phyloP scores from a whole-genome alignment of 2,888 invertebrate species.

The Acanthopleura granulata region DNA sequence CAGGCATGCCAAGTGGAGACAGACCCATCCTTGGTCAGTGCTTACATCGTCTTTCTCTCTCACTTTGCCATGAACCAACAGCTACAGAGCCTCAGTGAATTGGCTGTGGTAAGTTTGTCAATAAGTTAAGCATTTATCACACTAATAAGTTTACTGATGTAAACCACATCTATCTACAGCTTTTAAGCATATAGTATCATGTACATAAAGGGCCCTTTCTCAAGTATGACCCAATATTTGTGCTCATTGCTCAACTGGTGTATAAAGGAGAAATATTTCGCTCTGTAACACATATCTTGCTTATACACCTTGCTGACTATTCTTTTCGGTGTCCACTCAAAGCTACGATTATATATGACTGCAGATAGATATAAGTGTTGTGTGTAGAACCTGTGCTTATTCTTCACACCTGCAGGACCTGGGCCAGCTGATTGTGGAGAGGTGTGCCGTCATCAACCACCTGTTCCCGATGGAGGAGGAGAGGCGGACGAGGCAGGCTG shows the following conservation, averaged over 20 bases:
- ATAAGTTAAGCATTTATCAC: neutral
- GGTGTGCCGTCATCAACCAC: conserved; percentile 86
- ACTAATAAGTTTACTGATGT: too few species aligned
- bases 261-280: too few species aligned
- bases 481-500: conserved; percentile 33
- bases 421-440: conserved; percentile 90
- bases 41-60: conserved; percentile 88
- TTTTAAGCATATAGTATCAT: too few species aligned
- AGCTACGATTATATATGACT: neutral
- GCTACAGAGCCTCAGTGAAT: conserved; percentile 78
- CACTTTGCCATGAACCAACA: conserved; percentile 78
- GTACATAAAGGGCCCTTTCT: too few species aligned
- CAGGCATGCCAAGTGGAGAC: conserved; percentile 94
- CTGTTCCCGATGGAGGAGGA: conserved; percentile 74
- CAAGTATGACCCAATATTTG: too few species aligned
- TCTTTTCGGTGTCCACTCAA: neutral
- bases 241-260: too few species aligned
- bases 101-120: conserved; percentile 70
- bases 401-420: conserved; percentile 77
- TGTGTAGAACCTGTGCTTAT: neutral
- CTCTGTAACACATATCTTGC: too few species aligned
- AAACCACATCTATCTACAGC: too few species aligned
- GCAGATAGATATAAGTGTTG: neutral
- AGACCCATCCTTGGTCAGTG: conserved; percentile 83
- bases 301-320: too few species aligned